These are phyloP conservation scores for Epizoanthus rinbou DNA, from an alignment of 92 coral and sea anemone species.

Conservation along the genomic window DNA sequence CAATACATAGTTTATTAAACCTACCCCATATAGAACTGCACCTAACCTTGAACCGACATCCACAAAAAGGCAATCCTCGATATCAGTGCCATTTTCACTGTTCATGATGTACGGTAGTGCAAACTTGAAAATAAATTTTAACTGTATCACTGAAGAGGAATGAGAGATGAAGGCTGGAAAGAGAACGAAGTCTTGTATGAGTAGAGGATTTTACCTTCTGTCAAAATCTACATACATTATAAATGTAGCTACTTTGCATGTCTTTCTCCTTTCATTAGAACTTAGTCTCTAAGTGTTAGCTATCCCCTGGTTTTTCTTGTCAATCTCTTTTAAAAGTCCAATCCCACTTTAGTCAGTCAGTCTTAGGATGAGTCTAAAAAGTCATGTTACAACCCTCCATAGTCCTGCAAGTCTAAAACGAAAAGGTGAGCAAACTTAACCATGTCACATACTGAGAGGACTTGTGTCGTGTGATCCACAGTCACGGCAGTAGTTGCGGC, in stretches of 20 bases:
- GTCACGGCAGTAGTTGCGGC: constrained; percentile 68
- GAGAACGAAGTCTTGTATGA: neutral
- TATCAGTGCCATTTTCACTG: neutral
- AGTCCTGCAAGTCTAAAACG: neutral
- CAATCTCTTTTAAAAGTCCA: too few relatives aligned
- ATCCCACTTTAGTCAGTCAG: too few relatives aligned
- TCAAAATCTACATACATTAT: neutral
- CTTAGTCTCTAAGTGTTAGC: too few relatives aligned
- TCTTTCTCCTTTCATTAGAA: too few relatives aligned
- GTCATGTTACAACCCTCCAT: too few relatives aligned
- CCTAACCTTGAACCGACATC: constrained; percentile 87
- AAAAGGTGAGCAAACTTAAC: neutral
- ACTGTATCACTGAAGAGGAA: constrained; percentile 63
- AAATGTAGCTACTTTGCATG: neutral
- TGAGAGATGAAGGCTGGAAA: constrained; percentile 80
- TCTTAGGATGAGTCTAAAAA: too few relatives aligned
- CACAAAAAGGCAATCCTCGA: constrained; percentile 42
- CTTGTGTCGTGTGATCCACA: constrained; percentile 82
- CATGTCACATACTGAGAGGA: constrained; percentile 67
- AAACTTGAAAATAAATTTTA: constrained; percentile 62
- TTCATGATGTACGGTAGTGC: constrained; percentile 59
- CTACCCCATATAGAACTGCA: constrained; percentile 82
- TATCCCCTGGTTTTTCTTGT: too few relatives aligned
- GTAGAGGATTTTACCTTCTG: neutral
- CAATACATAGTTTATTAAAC: neutral